Conservation (phyloP, 2,113 vertebrate genomes). For the Eretmochelys imbricata region DNA sequence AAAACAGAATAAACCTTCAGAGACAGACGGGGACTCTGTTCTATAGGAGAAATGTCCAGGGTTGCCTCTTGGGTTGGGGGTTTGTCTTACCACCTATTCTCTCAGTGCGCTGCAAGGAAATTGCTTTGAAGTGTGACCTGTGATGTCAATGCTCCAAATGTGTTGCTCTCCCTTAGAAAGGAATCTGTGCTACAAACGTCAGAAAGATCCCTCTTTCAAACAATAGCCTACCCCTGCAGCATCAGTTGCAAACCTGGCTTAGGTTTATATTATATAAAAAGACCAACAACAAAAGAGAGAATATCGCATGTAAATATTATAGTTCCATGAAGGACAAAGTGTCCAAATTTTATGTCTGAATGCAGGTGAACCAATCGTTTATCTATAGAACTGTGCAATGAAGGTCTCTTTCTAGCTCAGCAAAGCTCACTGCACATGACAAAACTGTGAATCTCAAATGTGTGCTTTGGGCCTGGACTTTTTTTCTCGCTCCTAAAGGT, state of each 20-base stretch:
- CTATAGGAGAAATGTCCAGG: rapidly evolving
- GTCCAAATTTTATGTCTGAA: neutral
- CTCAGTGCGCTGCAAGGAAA: rapidly evolving
- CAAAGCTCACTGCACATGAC: neutral
- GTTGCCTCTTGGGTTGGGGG: rapidly evolving
- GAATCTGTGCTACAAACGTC: neutral
- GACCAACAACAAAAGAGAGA: neutral
- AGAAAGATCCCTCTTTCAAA: rapidly evolving
- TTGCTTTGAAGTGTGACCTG: neutral
- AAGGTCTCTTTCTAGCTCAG: neutral
- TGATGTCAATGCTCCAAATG: neutral
- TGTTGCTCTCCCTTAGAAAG: neutral
- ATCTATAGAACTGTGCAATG: neutral
- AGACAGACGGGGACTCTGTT: neutral
- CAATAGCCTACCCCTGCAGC: neutral
- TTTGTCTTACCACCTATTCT: neutral
- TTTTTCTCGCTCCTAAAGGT: neutral
- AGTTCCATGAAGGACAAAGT: rapidly evolving
- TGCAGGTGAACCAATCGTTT: neutral
- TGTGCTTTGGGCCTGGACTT: conserved; percentile 11
- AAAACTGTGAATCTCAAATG: neutral
- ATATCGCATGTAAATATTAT: rapidly evolving
- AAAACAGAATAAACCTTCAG: rapidly evolving
- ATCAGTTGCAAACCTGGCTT: rapidly evolving
- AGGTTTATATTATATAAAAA: rapidly evolving